phyloP scores from a whole-genome alignment of 2,797 vertebrate genomes.

The Petrocephalus sullivani region DNA sequence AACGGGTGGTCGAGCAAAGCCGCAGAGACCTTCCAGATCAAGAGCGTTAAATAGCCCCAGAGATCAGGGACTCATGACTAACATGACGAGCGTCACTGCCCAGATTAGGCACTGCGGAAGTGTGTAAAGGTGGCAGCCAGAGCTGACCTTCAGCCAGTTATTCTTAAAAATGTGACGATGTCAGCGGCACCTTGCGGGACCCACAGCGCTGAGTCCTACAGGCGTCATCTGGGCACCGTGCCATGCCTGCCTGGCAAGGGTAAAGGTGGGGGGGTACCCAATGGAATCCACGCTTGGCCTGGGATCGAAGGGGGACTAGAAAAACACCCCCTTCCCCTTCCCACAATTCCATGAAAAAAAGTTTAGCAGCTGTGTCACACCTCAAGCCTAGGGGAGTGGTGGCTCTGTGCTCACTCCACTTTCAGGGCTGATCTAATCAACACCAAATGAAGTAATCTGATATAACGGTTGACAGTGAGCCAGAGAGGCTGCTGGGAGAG shows the following conservation, averaged over 20 bases:
- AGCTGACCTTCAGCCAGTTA: background rate
- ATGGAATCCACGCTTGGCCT: background rate
- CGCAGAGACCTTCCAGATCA: background rate
- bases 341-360: background rate
- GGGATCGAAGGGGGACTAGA: background rate
- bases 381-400: background rate
- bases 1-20: background rate
- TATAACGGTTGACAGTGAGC: constrained; percentile 18
- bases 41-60: background rate
- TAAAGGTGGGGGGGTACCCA: background rate
- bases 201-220: background rate
- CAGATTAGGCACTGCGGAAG: background rate
- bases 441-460: constrained; percentile 18
- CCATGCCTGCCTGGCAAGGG: background rate
- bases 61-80: background rate
- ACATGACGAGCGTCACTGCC: background rate
- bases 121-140: background rate
- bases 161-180: background rate
- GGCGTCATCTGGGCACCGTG: background rate
- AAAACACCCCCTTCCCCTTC: background rate
- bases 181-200: background rate
- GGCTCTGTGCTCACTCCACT: constrained; percentile 5
- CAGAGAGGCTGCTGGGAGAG: constrained; percentile 21
- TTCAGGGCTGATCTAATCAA: constrained; percentile 27
- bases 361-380: background rate